A percentile compares a stretch with the other conserved stretches of the same genome.
Conservation (phyloP, 2,797 vertebrate genomes). For the Trichosurus vulpecula region DNA sequence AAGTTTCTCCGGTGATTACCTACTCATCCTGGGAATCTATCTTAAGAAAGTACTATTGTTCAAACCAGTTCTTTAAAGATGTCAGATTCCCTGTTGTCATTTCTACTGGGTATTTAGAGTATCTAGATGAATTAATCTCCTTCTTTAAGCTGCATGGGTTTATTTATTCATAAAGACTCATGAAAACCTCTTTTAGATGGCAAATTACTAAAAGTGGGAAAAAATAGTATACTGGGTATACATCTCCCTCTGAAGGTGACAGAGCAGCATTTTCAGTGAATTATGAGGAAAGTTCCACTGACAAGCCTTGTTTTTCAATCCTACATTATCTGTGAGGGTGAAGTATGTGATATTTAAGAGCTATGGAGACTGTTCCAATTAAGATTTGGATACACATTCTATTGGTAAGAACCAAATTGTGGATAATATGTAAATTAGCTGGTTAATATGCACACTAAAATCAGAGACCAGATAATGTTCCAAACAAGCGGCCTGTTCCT, state of each 20-base stretch:
- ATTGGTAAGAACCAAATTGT: constrained; percentile 8
- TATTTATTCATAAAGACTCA: constrained; percentile 73
- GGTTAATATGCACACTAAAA: constrained; percentile 21
- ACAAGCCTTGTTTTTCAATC: constrained; percentile 64
- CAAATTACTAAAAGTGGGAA: constrained; percentile 41
- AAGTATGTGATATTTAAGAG: constrained; percentile 1
- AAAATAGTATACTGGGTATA: not conserved
- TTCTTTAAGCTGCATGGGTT: constrained; percentile 69
- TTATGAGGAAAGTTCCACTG: constrained; percentile 61
- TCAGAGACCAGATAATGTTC: constrained; percentile 14
- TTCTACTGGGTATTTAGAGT: constrained; percentile 70
- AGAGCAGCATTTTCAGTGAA: constrained; percentile 49
- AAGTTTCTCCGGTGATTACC: constrained; percentile 82
- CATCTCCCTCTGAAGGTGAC: constrained; percentile 42
- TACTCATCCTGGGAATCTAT: constrained; percentile 69
- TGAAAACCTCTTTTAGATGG: constrained; percentile 51
- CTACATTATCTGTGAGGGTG: not conserved
- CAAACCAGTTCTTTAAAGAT: constrained; percentile 65
- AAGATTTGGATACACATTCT: not conserved
- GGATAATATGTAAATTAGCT: constrained; percentile 18
- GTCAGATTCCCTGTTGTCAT: constrained; percentile 64
- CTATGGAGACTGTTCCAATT: not conserved
- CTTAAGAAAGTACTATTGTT: constrained; percentile 73
- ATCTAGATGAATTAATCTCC: constrained; percentile 75
- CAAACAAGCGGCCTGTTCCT: constrained; percentile 26